Evolutionary conservation across 2,797 vertebrate genomes (phyloP), one percentile per base, ranked within the genome.

Genomic region (Gallinago stenura): DNA sequence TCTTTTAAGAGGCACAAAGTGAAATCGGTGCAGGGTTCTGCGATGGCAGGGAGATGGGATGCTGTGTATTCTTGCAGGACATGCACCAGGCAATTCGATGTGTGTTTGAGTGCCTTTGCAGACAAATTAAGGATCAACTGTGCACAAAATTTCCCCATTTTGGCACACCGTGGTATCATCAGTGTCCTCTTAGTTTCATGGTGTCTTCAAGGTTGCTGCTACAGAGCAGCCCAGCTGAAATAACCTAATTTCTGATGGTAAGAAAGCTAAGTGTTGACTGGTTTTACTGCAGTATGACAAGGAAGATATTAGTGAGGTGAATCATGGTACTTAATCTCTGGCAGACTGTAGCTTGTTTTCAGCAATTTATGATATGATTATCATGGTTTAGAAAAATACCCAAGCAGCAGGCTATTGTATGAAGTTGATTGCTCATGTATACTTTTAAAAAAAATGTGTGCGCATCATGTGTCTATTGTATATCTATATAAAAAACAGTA

Each of bases 391-490:
- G 66, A 83, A 64, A 60, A 88, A 33, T 30, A 31, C 16, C 20
- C 11, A 33, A 33, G 64, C 0, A 73, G 26, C 37, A 46, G 3
- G 0, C 8, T 25, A 2, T 21, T 66, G 18, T 26, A 25, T 77
- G 65, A 31, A 39, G 33, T 56, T 79, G 39, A 31, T 62, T 57
- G 37, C 26, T 87, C 45, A 26, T 35, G 9, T 78, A 12, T 64
- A 5, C 21, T 80, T 79, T 46, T 15, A 14, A 64, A 39, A 69
- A n/a, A 37, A 39, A 0, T 5, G 0, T 7, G 7, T 21, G 16
- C 2, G 4, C 31, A 22, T 51, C 1, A 1, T n/a, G 0, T 35
- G 21, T 33, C 4, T 75, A 2, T 54, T 51, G 15, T 51, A 3
- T 51, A 22, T 41, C 7, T 51, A 4, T 85, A 16, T 60, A 78